phyloP scores from a whole-genome alignment of 2,797 vertebrate genomes.

The Choloepus didactylus region DNA sequence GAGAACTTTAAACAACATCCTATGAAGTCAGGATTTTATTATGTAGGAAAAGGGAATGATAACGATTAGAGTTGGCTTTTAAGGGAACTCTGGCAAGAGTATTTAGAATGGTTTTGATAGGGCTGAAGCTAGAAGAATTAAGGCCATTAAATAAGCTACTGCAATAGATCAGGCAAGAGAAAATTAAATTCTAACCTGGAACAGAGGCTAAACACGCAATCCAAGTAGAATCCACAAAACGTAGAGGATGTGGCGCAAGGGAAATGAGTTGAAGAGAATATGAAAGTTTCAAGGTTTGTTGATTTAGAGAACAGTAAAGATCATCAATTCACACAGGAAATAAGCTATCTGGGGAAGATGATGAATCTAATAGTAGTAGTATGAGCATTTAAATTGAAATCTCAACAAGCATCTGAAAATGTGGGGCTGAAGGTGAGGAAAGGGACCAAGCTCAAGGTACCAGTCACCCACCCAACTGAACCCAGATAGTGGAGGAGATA shows the following conservation, averaged over 20 bases:
- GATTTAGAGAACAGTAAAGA: neutral
- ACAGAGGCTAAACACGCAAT: neutral
- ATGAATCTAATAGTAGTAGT: neutral
- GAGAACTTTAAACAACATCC: neutral
- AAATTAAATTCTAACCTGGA: neutral
- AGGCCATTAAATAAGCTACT: neutral
- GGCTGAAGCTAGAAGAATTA: neutral
- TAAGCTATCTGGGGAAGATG: neutral
- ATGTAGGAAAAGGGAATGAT: neutral
- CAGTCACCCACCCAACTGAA: neutral
- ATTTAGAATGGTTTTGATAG: neutral
- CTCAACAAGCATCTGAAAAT: neutral
- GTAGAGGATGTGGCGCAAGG: neutral
- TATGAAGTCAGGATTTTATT: neutral
- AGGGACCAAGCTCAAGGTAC: neutral
- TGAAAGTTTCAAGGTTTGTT: neutral
- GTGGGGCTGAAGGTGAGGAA: neutral
- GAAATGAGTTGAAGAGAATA: neutral
- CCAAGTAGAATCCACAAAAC: neutral
- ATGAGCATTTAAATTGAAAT: neutral
- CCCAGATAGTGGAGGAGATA: neutral
- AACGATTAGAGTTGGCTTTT: neutral
- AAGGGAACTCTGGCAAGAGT: neutral
- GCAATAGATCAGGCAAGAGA: neutral
- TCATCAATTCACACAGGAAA: neutral